These are phyloP conservation scores for Cheilosia grossa DNA, from an alignment of 2,888 invertebrate species.

Conservation along the genomic window DNA sequence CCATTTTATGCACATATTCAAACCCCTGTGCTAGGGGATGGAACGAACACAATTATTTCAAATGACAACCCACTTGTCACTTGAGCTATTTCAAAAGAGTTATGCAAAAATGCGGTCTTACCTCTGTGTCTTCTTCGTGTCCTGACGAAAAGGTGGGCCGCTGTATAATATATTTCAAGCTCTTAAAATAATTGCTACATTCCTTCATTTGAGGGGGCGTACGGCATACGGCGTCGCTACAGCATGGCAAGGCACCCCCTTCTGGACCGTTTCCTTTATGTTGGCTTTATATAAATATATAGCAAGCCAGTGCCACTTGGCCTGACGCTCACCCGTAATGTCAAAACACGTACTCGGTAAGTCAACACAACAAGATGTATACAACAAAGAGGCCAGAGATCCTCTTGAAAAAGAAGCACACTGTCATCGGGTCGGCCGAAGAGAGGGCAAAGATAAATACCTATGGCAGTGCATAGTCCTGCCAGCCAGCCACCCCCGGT, in stretches of 20 bases:
- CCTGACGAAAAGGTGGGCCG: background rate
- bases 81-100: constrained; percentile 42
- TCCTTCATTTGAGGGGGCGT: constrained; percentile 46
- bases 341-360: constrained; percentile 72
- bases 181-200: constrained; percentile 71
- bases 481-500: constrained; percentile 13
- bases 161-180: constrained; percentile 34
- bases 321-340: constrained; percentile 66
- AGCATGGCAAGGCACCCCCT: constrained; percentile 7
- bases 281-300: constrained; percentile 8
- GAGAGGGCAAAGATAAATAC: constrained; percentile 29
- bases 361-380: constrained; percentile 63
- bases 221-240: background rate
- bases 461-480: constrained; percentile 23
- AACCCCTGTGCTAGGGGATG: background rate
- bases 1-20: background rate
- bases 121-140: constrained; percentile 3
- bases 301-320: constrained; percentile 34
- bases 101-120: constrained; percentile 41
- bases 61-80: constrained; percentile 25
- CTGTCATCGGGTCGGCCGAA: constrained; percentile 50
- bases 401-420: constrained; percentile 37
- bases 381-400: constrained; percentile 49
- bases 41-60: constrained; percentile 18
- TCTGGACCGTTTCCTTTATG: constrained; percentile 39